phyloP scores from a whole-genome alignment of 2,888 invertebrate genomes.

The Helicoverpa assulta region DNA sequence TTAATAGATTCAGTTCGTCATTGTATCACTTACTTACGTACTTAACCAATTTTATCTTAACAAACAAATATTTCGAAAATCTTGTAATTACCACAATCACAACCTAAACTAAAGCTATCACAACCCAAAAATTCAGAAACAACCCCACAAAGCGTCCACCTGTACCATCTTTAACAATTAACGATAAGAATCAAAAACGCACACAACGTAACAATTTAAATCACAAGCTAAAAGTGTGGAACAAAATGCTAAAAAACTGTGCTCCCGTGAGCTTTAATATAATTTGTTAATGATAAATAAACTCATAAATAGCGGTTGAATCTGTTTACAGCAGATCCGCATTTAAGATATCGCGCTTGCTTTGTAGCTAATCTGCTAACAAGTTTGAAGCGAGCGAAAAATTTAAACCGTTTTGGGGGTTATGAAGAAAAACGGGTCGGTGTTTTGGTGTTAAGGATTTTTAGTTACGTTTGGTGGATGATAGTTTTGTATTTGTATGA shows the following conservation, averaged over 20 bases:
- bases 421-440: slow-evolving; percentile 82
- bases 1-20: too few species aligned
- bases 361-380: slow-evolving; percentile 90
- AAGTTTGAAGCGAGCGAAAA: slow-evolving; percentile 89
- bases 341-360: slow-evolving; percentile 89
- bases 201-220: slow-evolving; percentile 73
- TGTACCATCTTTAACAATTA: slow-evolving; percentile 71
- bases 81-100: background rate
- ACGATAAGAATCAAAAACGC: slow-evolving; percentile 81
- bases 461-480: slow-evolving; percentile 42
- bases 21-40: too few species aligned
- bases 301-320: slow-evolving; percentile 89
- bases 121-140: slow-evolving; percentile 23
- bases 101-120: background rate
- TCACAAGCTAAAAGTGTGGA: slow-evolving; percentile 74
- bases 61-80: background rate
- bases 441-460: slow-evolving; percentile 42
- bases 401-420: slow-evolving; percentile 82
- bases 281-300: slow-evolving; percentile 91
- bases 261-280: slow-evolving; percentile 86
- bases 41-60: too few species aligned
- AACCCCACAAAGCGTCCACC: slow-evolving; percentile 46
- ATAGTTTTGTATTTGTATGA: slow-evolving; percentile 5
- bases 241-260: slow-evolving; percentile 77
- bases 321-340: slow-evolving; percentile 90